phyloP scores from a whole-genome alignment of 2,888 invertebrate genomes.

The Ditula angustiorana region DNA sequence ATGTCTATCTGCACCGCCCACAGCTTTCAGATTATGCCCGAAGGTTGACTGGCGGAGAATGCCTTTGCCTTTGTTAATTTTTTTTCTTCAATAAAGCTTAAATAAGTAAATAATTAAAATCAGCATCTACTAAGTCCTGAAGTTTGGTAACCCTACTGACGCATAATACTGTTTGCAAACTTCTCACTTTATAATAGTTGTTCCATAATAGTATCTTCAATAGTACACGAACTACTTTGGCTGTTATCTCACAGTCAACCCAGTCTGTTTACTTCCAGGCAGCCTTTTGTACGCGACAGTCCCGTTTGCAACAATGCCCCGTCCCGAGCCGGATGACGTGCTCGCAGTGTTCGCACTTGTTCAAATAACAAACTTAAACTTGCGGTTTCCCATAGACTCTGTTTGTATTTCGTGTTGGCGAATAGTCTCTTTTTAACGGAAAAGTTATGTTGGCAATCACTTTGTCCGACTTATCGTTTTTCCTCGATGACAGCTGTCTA shows the following conservation, averaged over 20 bases:
- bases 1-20: too few species aligned
- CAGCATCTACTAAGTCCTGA: too few species aligned
- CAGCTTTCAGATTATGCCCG: too few species aligned
- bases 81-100: too few species aligned
- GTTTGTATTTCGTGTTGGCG: background rate
- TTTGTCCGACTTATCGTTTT: background rate
- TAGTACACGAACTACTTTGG: background rate
- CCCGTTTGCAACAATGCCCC: background rate
- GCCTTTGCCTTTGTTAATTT: too few species aligned
- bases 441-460: background rate
- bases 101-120: too few species aligned
- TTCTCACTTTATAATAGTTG: background rate
- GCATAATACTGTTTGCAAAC: background rate
- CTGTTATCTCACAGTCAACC: background rate
- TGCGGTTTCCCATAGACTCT: background rate
- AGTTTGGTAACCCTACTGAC: background rate
- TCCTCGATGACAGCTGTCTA: constrained; percentile 6
- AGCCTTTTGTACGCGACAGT: background rate
- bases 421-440: background rate
- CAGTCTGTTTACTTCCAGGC: background rate
- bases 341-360: background rate
- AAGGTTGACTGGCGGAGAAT: too few species aligned
- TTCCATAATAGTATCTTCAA: background rate
- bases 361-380: background rate
- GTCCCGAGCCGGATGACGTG: background rate